phyloP scores from a whole-genome alignment of 2,113 vertebrate genomes.

The Glaucomys volans region DNA sequence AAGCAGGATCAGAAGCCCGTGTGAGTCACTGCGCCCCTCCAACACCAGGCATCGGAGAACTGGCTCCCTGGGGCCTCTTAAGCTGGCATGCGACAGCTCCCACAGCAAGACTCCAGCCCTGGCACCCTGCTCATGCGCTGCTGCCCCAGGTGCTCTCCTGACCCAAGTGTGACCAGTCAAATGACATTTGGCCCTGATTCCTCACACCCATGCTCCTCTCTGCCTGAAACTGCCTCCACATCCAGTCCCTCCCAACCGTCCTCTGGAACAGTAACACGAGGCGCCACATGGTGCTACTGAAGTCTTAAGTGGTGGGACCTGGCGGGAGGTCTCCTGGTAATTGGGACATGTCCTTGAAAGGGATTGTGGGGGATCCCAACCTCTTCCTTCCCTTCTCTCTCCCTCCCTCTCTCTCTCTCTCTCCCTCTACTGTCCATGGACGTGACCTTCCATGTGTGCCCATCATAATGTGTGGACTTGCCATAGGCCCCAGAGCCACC shows the following conservation, averaged over 20 bases:
- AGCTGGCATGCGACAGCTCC: neutral
- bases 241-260: fast-evolving
- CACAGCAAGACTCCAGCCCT: neutral
- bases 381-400: neutral
- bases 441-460: neutral
- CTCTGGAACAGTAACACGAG: fast-evolving
- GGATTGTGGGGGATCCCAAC: neutral
- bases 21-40: too few relatives aligned
- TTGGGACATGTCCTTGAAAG: neutral
- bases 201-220: neutral
- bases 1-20: neutral
- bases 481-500: neutral
- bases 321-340: neutral
- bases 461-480: too few relatives aligned
- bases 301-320: neutral
- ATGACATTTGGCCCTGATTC: neutral
- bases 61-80: neutral
- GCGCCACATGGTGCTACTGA: neutral
- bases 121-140: fast-evolving
- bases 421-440: too few relatives aligned
- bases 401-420: too few relatives aligned
- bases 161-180: neutral
- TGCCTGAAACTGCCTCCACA: neutral
- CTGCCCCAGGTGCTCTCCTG: neutral
- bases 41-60: neutral